Percentiles rank a stretch among this genome's conserved stretches.
These are phyloP conservation scores for Hymenopus coronatus DNA, from an alignment of 2,888 invertebrate species.

Conservation along the genomic window DNA sequence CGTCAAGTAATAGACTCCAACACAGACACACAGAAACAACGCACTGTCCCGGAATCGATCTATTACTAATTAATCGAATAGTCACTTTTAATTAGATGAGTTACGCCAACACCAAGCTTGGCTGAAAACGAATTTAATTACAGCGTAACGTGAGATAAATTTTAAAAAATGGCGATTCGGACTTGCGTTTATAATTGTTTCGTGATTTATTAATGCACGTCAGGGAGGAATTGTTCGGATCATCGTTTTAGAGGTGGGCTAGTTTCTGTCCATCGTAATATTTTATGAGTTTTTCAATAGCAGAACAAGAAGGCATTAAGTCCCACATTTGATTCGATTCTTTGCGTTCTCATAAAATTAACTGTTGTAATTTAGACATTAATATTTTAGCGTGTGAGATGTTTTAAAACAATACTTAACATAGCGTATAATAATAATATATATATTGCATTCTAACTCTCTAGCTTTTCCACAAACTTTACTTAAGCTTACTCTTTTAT, in stretches of 20 bases:
- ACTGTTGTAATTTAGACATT: no score
- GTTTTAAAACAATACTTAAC: no score
- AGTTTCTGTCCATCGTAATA: neutral
- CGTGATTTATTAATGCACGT: neutral
- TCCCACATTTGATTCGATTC: neutral
- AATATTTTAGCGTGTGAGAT: no score
- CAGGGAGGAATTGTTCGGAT: neutral
- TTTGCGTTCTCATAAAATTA: neutral
- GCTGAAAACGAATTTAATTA: neutral
- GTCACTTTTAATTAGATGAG: neutral
- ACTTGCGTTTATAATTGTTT: neutral
- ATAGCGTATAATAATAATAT: no score
- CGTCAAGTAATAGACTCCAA: neutral
- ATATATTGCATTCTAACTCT: no score
- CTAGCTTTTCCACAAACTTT: no score
- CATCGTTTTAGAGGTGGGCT: neutral
- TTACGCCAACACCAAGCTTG: neutral
- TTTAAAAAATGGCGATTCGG: neutral
- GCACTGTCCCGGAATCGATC: neutral
- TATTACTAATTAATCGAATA: neutral
- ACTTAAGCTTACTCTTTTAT: no score
- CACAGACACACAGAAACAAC: neutral
- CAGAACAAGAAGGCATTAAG: neutral
- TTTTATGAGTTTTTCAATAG: neutral
- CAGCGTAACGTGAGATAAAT: neutral